These are phyloP conservation scores for Tridacna gigas DNA, from an alignment of 2,888 invertebrate genomes.

Conservation along the genomic window DNA sequence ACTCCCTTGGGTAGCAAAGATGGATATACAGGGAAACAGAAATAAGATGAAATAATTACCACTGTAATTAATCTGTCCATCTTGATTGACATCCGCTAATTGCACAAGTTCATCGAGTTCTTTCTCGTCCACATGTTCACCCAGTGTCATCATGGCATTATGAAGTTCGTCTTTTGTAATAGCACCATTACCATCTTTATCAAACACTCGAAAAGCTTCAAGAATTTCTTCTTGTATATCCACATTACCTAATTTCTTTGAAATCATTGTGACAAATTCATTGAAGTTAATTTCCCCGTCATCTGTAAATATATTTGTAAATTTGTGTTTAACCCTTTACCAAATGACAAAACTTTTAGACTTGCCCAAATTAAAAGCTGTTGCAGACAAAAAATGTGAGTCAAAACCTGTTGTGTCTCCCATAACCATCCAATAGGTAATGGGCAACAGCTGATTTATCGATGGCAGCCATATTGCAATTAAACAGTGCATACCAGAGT, in stretches of 20 bases:
- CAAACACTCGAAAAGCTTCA: conserved; percentile 99
- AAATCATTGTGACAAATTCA: conserved; percentile 99
- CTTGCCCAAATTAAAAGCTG: too few relatives aligned
- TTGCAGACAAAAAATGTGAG: too few relatives aligned
- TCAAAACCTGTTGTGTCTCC: too few relatives aligned
- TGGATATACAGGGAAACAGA: too few relatives aligned
- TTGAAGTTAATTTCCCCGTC: conserved; percentile 99
- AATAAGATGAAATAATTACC: conserved; percentile 82
- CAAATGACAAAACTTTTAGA: too few relatives aligned
- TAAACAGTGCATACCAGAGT: too few relatives aligned
- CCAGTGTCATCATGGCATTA: conserved; percentile 99
- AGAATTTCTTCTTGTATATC: conserved; percentile 99
- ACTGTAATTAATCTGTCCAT: conserved; percentile 99
- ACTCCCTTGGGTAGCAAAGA: too few relatives aligned
- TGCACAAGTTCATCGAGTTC: conserved; percentile 99
- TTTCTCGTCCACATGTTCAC: conserved; percentile 99
- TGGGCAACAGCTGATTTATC: too few relatives aligned
- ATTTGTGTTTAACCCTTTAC: too few relatives aligned
- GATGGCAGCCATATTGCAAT: too few relatives aligned
- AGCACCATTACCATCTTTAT: conserved; percentile 89
- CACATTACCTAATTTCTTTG: conserved; percentile 99
- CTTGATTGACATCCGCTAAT: conserved; percentile 99
- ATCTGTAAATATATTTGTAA: conserved; percentile 87
- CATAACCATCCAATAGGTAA: too few relatives aligned
- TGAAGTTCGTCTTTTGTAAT: conserved; percentile 99